A percentile compares a stretch with the other conserved stretches of the same genome.
phyloP scores from a whole-genome alignment of 92 coral and sea anemone genomes.

The Palythoa grandis region DNA sequence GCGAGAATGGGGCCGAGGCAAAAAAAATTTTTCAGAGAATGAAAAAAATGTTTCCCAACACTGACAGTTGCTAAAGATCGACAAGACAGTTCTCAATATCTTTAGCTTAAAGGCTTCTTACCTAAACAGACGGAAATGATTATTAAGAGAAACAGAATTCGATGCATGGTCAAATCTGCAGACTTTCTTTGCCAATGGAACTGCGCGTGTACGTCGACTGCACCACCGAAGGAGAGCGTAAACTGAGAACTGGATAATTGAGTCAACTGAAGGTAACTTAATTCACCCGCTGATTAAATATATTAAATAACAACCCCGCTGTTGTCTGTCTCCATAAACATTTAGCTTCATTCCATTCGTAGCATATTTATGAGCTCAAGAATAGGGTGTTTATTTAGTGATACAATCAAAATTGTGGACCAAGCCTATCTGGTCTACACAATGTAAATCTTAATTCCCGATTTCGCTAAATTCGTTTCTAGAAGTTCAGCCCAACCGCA shows the following conservation, averaged over 20 bases:
- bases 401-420: constrained; percentile 54
- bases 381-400: constrained; percentile 69
- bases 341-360: constrained; percentile 78
- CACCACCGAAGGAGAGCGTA: not conserved
- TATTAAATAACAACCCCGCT: constrained; percentile 49
- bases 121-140: constrained; percentile 35
- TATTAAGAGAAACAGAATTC: constrained; percentile 25
- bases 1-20: constrained; percentile 3
- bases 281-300: constrained; percentile 46
- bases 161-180: constrained; percentile 19
- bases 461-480: not conserved
- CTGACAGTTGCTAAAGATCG: not conserved
- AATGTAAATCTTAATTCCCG: constrained; percentile 19
- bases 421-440: not conserved
- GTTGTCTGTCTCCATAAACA: constrained; percentile 49
- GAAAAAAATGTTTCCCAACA: constrained; percentile 11
- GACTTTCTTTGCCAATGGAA: constrained; percentile 3
- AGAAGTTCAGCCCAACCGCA: not conserved
- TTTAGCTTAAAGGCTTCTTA: constrained; percentile 27
- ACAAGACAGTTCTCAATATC: not conserved
- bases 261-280: constrained; percentile 43
- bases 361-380: constrained; percentile 74
- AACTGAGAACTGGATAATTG: constrained; percentile 40
- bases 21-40: not conserved
- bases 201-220: not conserved